Percentiles rank a stretch among this genome's conserved stretches.
These are phyloP conservation scores for Pseudeuparius sepicola DNA, from an alignment of 2,888 invertebrate genomes.

Conservation along the genomic window DNA sequence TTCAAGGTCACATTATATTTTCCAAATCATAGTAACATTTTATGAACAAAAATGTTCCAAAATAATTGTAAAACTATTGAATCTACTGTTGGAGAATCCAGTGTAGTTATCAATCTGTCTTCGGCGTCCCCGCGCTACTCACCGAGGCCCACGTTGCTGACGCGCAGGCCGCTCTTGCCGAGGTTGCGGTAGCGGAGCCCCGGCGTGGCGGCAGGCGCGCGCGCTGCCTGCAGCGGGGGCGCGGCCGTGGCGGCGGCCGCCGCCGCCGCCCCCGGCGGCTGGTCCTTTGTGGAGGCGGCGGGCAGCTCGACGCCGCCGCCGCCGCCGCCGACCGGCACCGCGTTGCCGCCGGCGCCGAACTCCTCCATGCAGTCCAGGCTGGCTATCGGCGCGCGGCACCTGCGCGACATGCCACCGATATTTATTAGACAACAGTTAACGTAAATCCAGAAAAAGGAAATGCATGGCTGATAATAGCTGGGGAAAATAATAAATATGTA, in stretches of 20 bases:
- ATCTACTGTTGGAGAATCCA: too few species aligned
- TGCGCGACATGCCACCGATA: constrained; percentile 32
- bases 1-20: too few species aligned
- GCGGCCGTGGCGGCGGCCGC: constrained; percentile 32
- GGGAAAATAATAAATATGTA: too few species aligned
- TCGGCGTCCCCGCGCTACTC: too few species aligned
- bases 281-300: constrained; percentile 48
- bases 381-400: constrained; percentile 87
- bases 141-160: constrained; percentile 88
- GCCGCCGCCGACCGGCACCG: constrained; percentile 39
- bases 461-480: too few species aligned
- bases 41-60: too few species aligned
- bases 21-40: too few species aligned
- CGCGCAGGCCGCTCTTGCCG: constrained; percentile 89
- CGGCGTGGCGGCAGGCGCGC: constrained; percentile 62
- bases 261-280: constrained; percentile 41
- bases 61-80: too few species aligned
- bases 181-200: constrained; percentile 85
- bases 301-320: constrained; percentile 40
- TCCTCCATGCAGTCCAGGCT: constrained; percentile 92
- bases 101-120: too few species aligned
- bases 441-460: too few species aligned
- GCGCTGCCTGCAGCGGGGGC: constrained; percentile 45
- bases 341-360: constrained; percentile 59
- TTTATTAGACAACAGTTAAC: too few species aligned